Percentiles rank a stretch among this genome's conserved stretches.
These are phyloP conservation scores for Falco columbarius DNA, from an alignment of 2,797 vertebrate genomes.

Conservation along the genomic window DNA sequence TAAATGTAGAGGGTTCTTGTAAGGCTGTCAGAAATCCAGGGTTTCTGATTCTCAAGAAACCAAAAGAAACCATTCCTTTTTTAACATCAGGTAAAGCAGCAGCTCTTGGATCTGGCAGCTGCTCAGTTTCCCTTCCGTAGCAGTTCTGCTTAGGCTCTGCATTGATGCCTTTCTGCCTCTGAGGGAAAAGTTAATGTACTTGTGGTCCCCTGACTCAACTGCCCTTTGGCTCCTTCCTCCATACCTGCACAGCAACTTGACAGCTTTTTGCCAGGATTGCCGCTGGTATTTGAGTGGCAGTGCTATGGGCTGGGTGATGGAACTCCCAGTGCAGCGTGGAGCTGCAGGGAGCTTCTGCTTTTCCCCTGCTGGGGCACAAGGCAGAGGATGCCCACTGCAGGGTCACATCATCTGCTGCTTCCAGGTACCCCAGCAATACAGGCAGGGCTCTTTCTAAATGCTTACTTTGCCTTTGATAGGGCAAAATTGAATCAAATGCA, in stretches of 20 bases:
- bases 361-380: not conserved
- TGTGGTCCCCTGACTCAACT: not conserved
- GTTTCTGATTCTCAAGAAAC: not conserved
- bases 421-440: not conserved
- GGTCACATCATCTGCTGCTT: not conserved
- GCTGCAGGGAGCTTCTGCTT: not conserved
- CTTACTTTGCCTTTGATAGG: not conserved
- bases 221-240: not conserved
- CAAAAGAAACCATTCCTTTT: not conserved
- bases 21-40: not conserved
- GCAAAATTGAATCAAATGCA: not conserved
- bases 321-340: accelerated
- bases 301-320: not conserved
- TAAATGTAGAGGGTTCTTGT: not conserved
- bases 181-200: not conserved
- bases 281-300: not conserved
- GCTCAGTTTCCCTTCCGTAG: not conserved
- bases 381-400: not conserved
- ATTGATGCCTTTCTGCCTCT: not conserved
- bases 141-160: not conserved
- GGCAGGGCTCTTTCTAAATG: not conserved
- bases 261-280: accelerated
- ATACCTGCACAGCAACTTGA: not conserved
- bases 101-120: not conserved
- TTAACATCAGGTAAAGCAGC: not conserved